Base-by-base conservation (phyloP, 2,797 vertebrate genomes). In the Salmo trutta region DNA sequence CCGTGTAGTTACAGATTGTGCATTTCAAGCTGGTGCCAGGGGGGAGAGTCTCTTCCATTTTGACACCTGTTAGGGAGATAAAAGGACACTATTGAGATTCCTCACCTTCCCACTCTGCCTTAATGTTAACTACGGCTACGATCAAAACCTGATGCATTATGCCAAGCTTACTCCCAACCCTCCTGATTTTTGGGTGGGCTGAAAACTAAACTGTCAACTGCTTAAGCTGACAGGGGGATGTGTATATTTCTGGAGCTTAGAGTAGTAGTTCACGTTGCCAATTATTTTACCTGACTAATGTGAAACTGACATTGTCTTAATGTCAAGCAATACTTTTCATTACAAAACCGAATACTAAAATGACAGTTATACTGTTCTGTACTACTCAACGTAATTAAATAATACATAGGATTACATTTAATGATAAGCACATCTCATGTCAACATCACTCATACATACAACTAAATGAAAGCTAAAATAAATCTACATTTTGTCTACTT, bases 1-100 rank as follows among this genome's bases (percentile, higher is more conserved):
- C 98, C 74, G 96, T 98, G 95, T 98, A 98, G 96, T 96, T 99
- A 93, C 98, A 99, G 94, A 99, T 96, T 91, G 98, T 99, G 95
- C 98, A 99, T 95, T 99, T 99, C 93, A 99, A 95, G 92, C 96
- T 99, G 89, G 97, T 96, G 88, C 98, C 97, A 19, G 98, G 94
- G 24, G 97, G 97, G 81, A 99, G 96, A 88, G 96, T 97, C 91
- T 99, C 98, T 95, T 99, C 98, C 95, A 98, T 96, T 95, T 99
- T 99, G 92, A 99, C 96, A 95, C 97, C 98, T 99, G 92, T 83
- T 91, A 93, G 93, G 91, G 92, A 93, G 93, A 93, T 91, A 93
- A 95, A 93, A 94, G 88, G 83, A 89, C 62, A 92, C 90, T 84
- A 88, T 87, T 94, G 87, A 94, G 92, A 93, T 93, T 91, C 88